These are phyloP conservation scores for Oikopleura vanhoeffeni DNA, from an alignment of 23 tunicate species.

Conservation along the genomic window DNA sequence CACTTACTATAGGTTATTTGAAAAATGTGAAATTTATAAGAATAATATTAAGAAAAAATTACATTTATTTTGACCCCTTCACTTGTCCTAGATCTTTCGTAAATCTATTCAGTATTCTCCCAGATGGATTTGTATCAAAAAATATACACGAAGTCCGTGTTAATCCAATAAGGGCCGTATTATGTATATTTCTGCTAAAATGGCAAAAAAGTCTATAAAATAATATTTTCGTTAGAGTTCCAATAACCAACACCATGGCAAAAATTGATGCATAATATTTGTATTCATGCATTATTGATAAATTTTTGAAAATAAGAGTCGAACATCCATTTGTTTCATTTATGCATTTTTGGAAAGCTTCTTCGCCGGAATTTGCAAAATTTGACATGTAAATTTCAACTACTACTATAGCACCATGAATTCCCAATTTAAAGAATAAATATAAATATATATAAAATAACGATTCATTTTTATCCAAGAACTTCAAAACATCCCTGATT, in stretches of 20 bases:
- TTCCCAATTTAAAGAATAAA: background rate
- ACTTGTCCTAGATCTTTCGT: slow-evolving; percentile 80
- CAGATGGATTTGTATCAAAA: slow-evolving; percentile 63
- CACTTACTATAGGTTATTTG: too few species aligned
- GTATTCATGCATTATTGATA: background rate
- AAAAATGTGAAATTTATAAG: too few species aligned
- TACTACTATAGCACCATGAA: background rate
- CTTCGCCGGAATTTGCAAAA: background rate
- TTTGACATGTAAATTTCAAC: background rate
- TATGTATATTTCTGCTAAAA: background rate
- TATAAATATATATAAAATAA: background rate
- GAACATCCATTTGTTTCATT: background rate
- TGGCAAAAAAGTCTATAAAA: background rate
- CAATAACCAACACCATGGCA: background rate
- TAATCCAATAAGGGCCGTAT: background rate
- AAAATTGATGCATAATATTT: background rate
- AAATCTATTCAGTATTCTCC: slow-evolving; percentile 64
- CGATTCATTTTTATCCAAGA: background rate
- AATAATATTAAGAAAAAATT: too few species aligned
- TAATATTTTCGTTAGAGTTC: background rate
- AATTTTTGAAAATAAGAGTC: background rate
- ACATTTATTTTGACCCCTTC: too few species aligned
- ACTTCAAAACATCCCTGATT: background rate
- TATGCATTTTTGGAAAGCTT: background rate
- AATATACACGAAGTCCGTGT: slow-evolving; percentile 37